phyloP scores from a whole-genome alignment of 1,140 invertebrate species.

The Trichoplusia ni region DNA sequence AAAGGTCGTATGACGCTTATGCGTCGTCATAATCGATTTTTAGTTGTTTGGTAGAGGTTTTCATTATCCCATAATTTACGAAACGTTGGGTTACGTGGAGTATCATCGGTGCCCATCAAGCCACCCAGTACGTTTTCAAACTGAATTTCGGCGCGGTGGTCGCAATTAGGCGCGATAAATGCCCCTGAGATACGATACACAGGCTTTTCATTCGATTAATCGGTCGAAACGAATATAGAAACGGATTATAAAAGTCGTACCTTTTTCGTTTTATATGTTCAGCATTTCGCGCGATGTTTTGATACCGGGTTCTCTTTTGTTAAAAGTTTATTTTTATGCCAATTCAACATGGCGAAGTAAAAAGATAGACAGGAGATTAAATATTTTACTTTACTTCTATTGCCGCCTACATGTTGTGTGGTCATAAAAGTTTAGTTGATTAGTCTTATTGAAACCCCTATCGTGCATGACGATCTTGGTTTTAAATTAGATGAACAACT shows the following conservation, averaged over 20 bases:
- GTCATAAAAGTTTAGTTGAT: constrained; percentile 14
- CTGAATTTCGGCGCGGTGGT: constrained; percentile 69
- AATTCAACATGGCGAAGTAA: neutral
- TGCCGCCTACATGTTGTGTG: neutral
- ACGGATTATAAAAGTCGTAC: constrained; percentile 70
- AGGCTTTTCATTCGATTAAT: constrained; percentile 72
- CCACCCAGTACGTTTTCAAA: constrained; percentile 62
- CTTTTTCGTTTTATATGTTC: constrained; percentile 70
- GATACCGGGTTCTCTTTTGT: constrained; percentile 47
- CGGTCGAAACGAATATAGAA: constrained; percentile 66
- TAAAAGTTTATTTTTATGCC: no score
- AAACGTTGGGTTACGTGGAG: constrained; percentile 34
- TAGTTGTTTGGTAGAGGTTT: neutral
- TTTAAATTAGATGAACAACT: constrained; percentile 58
- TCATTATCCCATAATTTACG: constrained; percentile 19
- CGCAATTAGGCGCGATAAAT: constrained; percentile 78
- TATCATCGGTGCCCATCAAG: constrained; percentile 56
- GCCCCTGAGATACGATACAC: constrained; percentile 69
- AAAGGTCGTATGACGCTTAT: neutral
- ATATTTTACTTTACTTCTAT: neutral
- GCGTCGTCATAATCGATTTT: constrained; percentile 8
- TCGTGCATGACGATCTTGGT: constrained; percentile 55
- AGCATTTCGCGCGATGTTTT: constrained; percentile 53
- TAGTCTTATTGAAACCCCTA: constrained; percentile 59
- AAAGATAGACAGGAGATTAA: neutral